Evolutionary conservation across 2,888 invertebrate genomes (phyloP), one percentile per base, ranked within the genome.

Genomic region (Eudasyphora cyanicolor): DNA sequence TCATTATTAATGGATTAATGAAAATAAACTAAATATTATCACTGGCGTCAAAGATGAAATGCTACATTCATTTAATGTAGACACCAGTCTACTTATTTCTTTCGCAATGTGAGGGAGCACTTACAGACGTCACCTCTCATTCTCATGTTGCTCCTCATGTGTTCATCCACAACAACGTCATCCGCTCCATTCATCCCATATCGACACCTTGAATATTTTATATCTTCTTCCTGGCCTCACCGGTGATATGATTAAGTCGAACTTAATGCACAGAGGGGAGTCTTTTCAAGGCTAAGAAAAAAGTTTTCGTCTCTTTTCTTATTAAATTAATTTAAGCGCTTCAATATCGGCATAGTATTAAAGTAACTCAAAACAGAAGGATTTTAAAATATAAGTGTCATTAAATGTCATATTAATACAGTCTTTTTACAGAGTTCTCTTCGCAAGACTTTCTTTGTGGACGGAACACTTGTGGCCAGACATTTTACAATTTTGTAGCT

Each of bases 361-460:
- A 67, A 21, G 67, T 24, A 21, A 8, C 21, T 38, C 35, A 38
- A 17, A 64, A 64, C 64, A 67, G 67, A 24, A 67, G 67, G 67
- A 67, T 67, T 67, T 67, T 67, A 21, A 38, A 67, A 67, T 67
- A 73, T 27, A 27, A 49, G 35, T 82, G 69, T 77, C 67, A 76
- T 73, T 67, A 76, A 38, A 49, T 74, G 57, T 74, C 19, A 77
- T 74, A 74, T 74, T 77, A 73, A 51, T 62, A n/a, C 38, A 70
- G 60, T 21, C 29, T 17, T 32, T 75, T 6, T 54, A n/a, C 10
- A 19, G n/a, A n/a, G n/a, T 27, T 69, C 38, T 49, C 38, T 57
- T 6, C 14, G 49, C 32, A 5, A 14, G 73, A 38, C 38, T 38
- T 42, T 42, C n/a, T 73, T 29, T 27, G 5, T 29, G 49, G 21